Evolutionary conservation across 2,888 invertebrate species (phyloP), one percentile per base, ranked within the genome.

Genomic region (Chymomyza caudatula): DNA sequence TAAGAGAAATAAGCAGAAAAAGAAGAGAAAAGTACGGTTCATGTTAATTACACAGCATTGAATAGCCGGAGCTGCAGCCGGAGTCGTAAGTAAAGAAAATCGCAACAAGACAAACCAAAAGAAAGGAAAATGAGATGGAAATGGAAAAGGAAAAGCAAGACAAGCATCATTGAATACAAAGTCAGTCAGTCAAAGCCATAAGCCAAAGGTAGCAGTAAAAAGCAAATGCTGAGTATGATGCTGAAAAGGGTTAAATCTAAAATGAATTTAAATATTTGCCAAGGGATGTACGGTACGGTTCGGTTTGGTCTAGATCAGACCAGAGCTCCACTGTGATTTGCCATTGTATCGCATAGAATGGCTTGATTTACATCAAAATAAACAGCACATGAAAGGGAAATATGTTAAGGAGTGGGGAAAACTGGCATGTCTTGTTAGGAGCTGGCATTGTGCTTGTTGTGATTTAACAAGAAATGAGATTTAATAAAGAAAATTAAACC

Each of bases 231-330:
- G 15, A 22, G 20, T 15, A 43, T 25, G 47, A 15, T 57, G 44
- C 25, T 51, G 52, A 60, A 56, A 49, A 23, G 60, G 61, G 61
- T 57, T 65, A 44, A 55, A 64, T 42, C 66, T 57, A 72, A 78
- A 75, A 77, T 73, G 72, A 73, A 84, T 80, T 80, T 77, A 84
- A 80, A 84, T 78, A 74, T 69, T 72, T 74, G 78, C 64, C 67
- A 55, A 63, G 67, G 71, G 71, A 69, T 44, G 22, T 15, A 60
- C 23, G 47, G 0, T 19, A 17, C 8, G 6, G 55, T 25, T 37
- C 11, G 11, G 29, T 4, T 20, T 17, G 51, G 11, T 20, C 1
- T 1, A 51, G 51, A 49, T 17, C 49, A 2, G 49, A 11, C 17
- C 49, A 19, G 0, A 47, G 6, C 47, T 47, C 6, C n/a, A 4